Evolutionary conservation across 2,888 invertebrate genomes (phyloP), one percentile per base, ranked within the genome.

Genomic region (Colletes collaris): DNA sequence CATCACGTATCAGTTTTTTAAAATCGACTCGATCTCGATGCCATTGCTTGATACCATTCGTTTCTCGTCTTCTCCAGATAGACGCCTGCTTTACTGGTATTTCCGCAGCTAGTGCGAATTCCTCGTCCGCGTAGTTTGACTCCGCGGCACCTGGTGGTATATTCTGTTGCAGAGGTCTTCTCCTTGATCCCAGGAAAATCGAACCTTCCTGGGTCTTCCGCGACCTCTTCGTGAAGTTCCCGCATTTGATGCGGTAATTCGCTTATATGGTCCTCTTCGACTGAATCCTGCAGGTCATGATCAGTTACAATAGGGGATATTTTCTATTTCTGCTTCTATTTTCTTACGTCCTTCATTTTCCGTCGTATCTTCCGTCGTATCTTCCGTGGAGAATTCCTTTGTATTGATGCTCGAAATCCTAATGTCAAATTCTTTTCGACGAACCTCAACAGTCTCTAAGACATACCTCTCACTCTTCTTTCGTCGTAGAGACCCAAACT

Each of bases 401-500:
- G 37, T 63, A 16, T 2, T 37, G 11, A n/a, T 52, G 7, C 6
- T 19, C 19, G 3, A 3, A 16, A 10, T 52, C 35, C 49, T n/a
- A 50, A 19, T 27, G 46, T 0, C 11, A 40, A 62, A 62, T 8
- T 44, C 11, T 44, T 13, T 66, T 66, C 66, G 11, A 53, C 8
- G 56, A 67, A 58, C 11, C 11, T 59, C 11, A 66, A n/a, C n/a
- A 44, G 8, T 66, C 65, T 27, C 65, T 44, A n/a, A n/a, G n/a
- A 4, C 16, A 40, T 8, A 44, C n/a, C 10, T n/a, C 10, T 10
- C 4, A 58, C 50, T 27, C 27, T 67, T 19, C 44, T 40, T 55
- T 70, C 62, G 0, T 70, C 53, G n/a, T n/a, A 7, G 56, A 55
- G 2, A 53, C 11, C 62, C 62, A 63, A 5, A 63, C 13, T 62